Base-by-base conservation (phyloP, 2,113 vertebrate genomes). In the Anser cygnoides region DNA sequence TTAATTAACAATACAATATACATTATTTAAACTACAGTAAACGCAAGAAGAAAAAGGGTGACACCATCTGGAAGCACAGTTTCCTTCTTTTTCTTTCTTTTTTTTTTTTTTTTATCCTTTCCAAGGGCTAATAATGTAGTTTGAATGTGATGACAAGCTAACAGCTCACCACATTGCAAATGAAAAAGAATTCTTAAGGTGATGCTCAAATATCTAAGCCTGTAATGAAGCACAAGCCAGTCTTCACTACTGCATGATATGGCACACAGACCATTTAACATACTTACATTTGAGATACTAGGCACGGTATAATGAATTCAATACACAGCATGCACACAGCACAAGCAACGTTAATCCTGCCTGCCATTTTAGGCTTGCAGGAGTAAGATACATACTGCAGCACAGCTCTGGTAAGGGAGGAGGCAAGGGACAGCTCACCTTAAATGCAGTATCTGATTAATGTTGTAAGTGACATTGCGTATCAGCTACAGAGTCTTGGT, bases 361-460 rank as follows among this genome's bases (percentile, higher is more conserved):
- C 98, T 98, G 98, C 98, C 97, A 98, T 98, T 98, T 98, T 98
- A 98, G 93, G 96, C 96, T 97, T 94, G 91, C 96, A 97, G 97
- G 86, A 97, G 97, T 96, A 92, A 97, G 97, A 97, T 96, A 97
- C 96, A 98, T 97, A 84, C 96, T 97, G 96, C 98, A 98, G 97
- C 97, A 97, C 96, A 96, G 97, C 97, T 80, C 97, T 96, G 85
- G 96, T 83, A 95, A 97, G 96, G 97, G 96, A 97, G 97, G 97
- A 98, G 97, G 97, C 97, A 98, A 96, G 97, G 97, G 97, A 97
- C 96, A 92, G 98, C 98, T 98, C 98, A 99, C 98, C 97, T 97
- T 98, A 98, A 98, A 98, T 97, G 98, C 98, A 98, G 98, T 97
- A 98, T 98, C 98, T 98, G 98, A 98, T 98, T 98, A 98, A 99